phyloP scores from a whole-genome alignment of 2,113 vertebrate genomes.

The Pelodiscus sinensis region DNA sequence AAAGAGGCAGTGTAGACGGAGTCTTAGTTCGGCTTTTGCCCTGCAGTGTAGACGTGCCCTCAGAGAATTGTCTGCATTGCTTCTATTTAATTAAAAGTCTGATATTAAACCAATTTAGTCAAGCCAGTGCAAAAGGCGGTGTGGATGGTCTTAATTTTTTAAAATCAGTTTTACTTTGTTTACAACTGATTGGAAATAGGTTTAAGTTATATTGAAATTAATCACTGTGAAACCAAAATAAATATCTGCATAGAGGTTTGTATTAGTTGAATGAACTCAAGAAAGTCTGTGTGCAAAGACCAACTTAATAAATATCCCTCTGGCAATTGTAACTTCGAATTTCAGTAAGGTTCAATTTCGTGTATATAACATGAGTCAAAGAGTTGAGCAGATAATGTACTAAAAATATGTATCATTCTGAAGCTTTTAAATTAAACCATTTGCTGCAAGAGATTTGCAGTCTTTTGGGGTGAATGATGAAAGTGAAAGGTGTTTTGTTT shows the following conservation, averaged over 20 bases:
- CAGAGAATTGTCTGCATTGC: not conserved
- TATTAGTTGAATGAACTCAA: constrained; percentile 43
- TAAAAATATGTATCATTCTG: not conserved
- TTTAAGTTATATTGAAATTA: not conserved
- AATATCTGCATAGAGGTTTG: not conserved
- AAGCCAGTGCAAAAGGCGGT: not conserved
- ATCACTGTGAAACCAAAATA: constrained; percentile 1
- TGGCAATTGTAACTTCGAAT: not conserved
- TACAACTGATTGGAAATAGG: not conserved
- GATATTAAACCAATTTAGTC: not conserved
- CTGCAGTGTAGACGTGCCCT: not conserved
- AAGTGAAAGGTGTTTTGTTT: not conserved
- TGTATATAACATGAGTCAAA: not conserved
- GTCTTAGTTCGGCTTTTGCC: too few species aligned
- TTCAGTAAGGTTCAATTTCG: not conserved
- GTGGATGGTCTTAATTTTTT: not conserved
- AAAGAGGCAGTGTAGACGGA: too few species aligned
- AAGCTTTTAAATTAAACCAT: not conserved
- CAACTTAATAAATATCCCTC: not conserved
- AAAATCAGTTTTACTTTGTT: not conserved
- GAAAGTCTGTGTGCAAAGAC: constrained; percentile 19
- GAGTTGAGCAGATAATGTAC: not conserved
- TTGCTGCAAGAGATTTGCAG: not conserved
- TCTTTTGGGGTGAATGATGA: not conserved
- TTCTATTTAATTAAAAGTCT: not conserved